phyloP scores from a whole-genome alignment of 2,797 vertebrate genomes.

The Botia almorhae region DNA sequence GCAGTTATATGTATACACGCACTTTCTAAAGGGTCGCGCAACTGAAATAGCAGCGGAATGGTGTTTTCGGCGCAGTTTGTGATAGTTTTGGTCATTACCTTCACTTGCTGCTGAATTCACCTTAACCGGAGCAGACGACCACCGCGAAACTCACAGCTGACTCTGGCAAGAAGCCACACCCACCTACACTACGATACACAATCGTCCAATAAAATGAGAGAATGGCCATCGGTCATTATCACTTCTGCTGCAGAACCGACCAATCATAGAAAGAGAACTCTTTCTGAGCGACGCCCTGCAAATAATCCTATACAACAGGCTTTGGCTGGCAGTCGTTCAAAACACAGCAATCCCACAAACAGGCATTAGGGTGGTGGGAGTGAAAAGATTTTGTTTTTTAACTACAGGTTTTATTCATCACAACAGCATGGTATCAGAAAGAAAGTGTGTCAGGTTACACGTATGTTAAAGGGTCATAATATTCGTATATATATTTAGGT shows the following conservation, averaged over 20 bases:
- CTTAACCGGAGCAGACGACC: neutral
- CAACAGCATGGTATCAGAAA: neutral
- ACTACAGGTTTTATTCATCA: neutral
- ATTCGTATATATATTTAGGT: neutral
- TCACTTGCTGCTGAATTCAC: neutral
- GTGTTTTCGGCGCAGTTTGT: slow-evolving; percentile 14
- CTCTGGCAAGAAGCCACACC: slow-evolving; percentile 30
- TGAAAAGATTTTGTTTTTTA: neutral
- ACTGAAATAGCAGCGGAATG: neutral
- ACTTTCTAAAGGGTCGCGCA: neutral
- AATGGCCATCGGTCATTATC: neutral
- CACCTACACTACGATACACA: neutral
- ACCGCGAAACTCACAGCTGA: slow-evolving; percentile 37
- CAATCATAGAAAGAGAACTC: slow-evolving; percentile 24
- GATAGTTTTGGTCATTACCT: slow-evolving; percentile 2
- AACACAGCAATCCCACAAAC: slow-evolving; percentile 1
- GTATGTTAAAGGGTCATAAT: neutral
- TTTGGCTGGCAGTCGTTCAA: neutral
- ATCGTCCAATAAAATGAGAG: slow-evolving; percentile 40
- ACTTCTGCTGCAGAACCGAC: slow-evolving; percentile 4
- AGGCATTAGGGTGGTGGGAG: neutral
- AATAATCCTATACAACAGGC: slow-evolving; percentile 11
- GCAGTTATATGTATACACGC: neutral
- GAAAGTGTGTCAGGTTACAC: neutral
- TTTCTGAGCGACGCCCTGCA: no score